Conservation (phyloP, 2,797 vertebrate genomes). For the Ceryle rudis region DNA sequence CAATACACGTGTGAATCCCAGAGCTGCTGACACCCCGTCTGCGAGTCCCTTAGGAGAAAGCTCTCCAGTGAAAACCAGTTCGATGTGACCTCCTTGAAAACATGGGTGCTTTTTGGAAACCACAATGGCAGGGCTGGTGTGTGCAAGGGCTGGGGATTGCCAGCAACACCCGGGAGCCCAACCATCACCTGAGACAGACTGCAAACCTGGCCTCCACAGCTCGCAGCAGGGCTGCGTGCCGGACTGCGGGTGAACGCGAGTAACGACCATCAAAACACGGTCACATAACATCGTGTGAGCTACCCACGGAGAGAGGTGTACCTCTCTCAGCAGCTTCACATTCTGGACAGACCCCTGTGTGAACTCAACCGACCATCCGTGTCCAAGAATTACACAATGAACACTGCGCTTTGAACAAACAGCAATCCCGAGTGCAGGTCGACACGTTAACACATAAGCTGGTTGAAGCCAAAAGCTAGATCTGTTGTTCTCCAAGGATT, state of each 20-base stretch:
- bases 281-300: accelerated
- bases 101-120: not conserved
- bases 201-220: not conserved
- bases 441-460: not conserved
- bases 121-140: accelerated
- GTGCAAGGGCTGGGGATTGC: not conserved
- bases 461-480: not conserved
- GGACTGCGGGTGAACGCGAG: accelerated
- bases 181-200: not conserved
- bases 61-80: not conserved
- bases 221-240: not conserved
- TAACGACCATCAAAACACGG: not conserved
- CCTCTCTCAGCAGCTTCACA: not conserved
- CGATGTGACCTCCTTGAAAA: not conserved
- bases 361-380: not conserved
- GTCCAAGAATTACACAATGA: not conserved
- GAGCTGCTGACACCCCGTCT: not conserved
- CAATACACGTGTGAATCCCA: not conserved
- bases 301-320: not conserved
- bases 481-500: not conserved
- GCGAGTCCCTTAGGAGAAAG: not conserved
- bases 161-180: not conserved
- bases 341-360: not conserved
- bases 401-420: not conserved
- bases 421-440: not conserved